Evolutionary conservation across 2,797 vertebrate genomes (phyloP).

Genomic region (Pagetopsis macropterus): DNA sequence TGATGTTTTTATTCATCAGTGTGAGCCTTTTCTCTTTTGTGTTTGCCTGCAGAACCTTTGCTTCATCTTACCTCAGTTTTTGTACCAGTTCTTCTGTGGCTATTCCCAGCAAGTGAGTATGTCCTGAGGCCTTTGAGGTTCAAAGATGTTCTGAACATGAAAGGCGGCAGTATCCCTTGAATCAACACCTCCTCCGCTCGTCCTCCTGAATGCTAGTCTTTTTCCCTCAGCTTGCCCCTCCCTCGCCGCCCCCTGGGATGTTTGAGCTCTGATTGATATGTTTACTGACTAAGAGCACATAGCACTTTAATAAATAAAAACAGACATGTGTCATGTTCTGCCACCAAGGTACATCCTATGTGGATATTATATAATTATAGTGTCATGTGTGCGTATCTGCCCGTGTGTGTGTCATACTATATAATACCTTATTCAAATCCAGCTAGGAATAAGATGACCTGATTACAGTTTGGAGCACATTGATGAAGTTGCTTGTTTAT

Average conservation of each 20-base stretch:
- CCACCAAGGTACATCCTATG: background rate
- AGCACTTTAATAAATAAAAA: background rate
- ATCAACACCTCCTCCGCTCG: slow-evolving; percentile 21
- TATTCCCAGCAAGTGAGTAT: slow-evolving; percentile 97
- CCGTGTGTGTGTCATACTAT: background rate
- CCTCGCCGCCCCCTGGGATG: slow-evolving; percentile 54
- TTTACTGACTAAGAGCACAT: slow-evolving; percentile 4
- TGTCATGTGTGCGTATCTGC: background rate
- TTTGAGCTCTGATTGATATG: slow-evolving; percentile 51
- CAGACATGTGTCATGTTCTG: background rate
- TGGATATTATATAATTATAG: slow-evolving; percentile 24
- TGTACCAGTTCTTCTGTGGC: slow-evolving; percentile 99
- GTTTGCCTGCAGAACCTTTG: slow-evolving; percentile 91
- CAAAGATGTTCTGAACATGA: slow-evolving; percentile 56
- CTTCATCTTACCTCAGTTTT: slow-evolving; percentile 99
- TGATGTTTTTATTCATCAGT: slow-evolving; percentile 14
- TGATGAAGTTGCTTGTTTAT: slow-evolving; percentile 6
- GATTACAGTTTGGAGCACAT: background rate
- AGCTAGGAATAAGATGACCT: background rate
- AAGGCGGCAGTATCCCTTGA: slow-evolving; percentile 43
- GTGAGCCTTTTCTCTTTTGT: slow-evolving; percentile 32
- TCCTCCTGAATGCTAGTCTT: slow-evolving; percentile 44
- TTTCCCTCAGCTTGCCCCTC: slow-evolving; percentile 60
- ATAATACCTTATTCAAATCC: background rate
- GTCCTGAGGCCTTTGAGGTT: slow-evolving; percentile 41